phyloP scores from a whole-genome alignment of 2,888 invertebrate species.

The Perithous albicinctus region DNA sequence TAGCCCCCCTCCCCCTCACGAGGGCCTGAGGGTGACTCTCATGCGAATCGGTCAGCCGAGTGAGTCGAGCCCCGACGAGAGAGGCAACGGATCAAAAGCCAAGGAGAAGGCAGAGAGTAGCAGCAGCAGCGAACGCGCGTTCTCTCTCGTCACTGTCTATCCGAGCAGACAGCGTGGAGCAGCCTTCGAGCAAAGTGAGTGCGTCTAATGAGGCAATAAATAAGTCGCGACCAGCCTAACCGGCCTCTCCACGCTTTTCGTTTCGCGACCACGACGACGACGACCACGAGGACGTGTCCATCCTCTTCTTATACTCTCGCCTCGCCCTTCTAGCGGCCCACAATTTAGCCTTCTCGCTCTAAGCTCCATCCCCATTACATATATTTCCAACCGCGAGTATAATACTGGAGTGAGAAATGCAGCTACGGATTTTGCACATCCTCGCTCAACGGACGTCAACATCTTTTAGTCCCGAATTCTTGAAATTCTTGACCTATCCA shows the following conservation, averaged over 20 bases:
- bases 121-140: conserved; percentile 24
- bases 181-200: conserved; percentile 83
- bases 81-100: conserved; percentile 69
- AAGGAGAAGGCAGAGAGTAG: conserved; percentile 41
- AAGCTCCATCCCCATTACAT: conserved; percentile 19
- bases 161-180: conserved; percentile 85
- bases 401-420: conserved; percentile 36
- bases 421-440: conserved; percentile 27
- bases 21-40: conserved; percentile 18
- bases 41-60: conserved; percentile 53
- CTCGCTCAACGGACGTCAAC: background rate
- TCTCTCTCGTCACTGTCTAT: conserved; percentile 84
- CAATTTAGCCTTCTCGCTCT: background rate
- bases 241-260: conserved; percentile 84
- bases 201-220: conserved; percentile 85
- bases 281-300: conserved; percentile 79
- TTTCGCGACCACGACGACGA: conserved; percentile 73
- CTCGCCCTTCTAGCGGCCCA: conserved; percentile 69
- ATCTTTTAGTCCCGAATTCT: conserved; percentile 23
- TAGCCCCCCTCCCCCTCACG: conserved; percentile 7
- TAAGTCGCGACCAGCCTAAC: conserved; percentile 83
- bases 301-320: conserved; percentile 74
- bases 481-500: conserved; percentile 4
- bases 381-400: background rate
- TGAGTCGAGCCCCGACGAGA: conserved; percentile 63